Conservation (phyloP, 2,888 invertebrate species). For the Plagiodera versicolora region DNA sequence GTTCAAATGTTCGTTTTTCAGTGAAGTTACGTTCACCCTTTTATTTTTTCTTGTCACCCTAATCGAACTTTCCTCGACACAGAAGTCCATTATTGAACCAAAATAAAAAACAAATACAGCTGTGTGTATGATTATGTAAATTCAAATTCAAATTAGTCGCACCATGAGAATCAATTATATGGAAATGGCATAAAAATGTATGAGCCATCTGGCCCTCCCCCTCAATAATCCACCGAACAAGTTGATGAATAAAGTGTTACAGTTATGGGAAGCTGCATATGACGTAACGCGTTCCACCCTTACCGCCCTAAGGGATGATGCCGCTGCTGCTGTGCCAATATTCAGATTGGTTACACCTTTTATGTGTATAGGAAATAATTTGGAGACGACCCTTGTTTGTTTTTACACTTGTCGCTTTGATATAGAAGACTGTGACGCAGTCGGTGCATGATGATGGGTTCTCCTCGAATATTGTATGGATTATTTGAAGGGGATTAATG, state of each 20-base stretch:
- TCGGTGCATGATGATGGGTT: slow-evolving; percentile 35
- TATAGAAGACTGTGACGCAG: slow-evolving; percentile 49
- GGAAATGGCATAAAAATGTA: slow-evolving; percentile 53
- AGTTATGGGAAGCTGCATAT: slow-evolving; percentile 55
- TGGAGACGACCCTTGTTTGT: slow-evolving; percentile 54
- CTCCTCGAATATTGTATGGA: slow-evolving; percentile 42
- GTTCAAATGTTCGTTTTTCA: no score
- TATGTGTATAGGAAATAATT: slow-evolving; percentile 57
- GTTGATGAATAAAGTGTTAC: slow-evolving; percentile 54
- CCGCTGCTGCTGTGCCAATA: slow-evolving; percentile 55
- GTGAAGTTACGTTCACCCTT: not conserved
- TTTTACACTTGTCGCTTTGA: slow-evolving; percentile 56
- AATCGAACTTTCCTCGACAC: slow-evolving; percentile 16
- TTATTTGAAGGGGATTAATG: not conserved
- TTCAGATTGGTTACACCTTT: slow-evolving; percentile 58
- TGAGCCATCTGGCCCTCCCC: slow-evolving; percentile 54
- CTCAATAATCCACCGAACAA: slow-evolving; percentile 52
- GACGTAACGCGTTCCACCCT: slow-evolving; percentile 46
- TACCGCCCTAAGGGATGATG: slow-evolving; percentile 23
- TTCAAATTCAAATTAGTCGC: slow-evolving; percentile 42
- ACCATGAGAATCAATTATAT: slow-evolving; percentile 44
- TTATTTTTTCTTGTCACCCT: not conserved
- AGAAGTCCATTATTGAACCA: slow-evolving; percentile 27
- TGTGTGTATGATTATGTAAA: slow-evolving; percentile 41
- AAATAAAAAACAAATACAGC: slow-evolving; percentile 38